A percentile compares a stretch with the other conserved stretches of the same genome.
Conservation (phyloP, 1,140 invertebrate genomes). For the Drosophila serrata region DNA sequence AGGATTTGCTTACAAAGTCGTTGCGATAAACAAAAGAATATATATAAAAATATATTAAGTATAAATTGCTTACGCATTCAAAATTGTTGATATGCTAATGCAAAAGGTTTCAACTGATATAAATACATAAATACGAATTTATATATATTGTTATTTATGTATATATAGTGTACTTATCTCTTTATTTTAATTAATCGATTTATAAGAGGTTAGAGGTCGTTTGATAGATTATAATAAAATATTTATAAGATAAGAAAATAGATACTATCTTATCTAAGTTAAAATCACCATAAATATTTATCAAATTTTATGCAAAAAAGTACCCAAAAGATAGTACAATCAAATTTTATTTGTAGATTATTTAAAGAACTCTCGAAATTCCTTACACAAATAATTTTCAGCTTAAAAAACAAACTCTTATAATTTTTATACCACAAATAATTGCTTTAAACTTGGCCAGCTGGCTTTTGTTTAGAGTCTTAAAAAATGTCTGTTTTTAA, state of each 20-base stretch:
- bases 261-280: too few relatives aligned
- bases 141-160: conserved; percentile 7
- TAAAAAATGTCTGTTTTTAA: conserved; percentile 3
- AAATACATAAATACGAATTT: background rate
- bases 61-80: conserved; percentile 39
- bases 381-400: background rate
- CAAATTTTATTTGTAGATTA: background rate
- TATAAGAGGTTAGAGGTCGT: conserved; percentile 50
- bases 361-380: background rate
- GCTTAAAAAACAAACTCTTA: background rate
- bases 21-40: conserved; percentile 60
- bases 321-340: background rate
- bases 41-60: conserved; percentile 15
- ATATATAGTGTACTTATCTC: conserved; percentile 1
- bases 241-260: background rate
- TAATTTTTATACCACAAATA: background rate
- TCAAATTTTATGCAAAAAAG: background rate
- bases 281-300: background rate
- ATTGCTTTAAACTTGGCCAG: background rate
- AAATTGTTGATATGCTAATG: conserved; percentile 66
- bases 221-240: conserved; percentile 13
- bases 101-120: conserved; percentile 39
- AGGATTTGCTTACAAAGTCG: conserved; percentile 72
- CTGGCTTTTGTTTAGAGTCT: background rate
- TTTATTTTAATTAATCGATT: conserved; percentile 50